Evolutionary conservation across 1,140 invertebrate genomes (phyloP), one percentile per base, ranked within the genome.

Genomic region (Panonychus citri): DNA sequence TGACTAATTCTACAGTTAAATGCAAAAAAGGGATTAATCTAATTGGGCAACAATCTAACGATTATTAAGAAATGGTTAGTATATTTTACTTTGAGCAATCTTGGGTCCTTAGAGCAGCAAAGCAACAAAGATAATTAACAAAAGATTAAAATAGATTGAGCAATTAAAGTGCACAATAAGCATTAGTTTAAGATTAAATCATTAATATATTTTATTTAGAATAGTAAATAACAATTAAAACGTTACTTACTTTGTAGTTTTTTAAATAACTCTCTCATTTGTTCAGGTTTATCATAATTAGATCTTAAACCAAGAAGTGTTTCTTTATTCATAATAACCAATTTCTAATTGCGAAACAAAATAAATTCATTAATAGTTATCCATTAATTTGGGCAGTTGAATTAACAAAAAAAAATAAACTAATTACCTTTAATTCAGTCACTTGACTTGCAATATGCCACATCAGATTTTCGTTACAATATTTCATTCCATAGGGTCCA

Each of bases 371-470:
- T n/a, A n/a, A n/a, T n/a, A n/a, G n/a, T n/a, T n/a, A n/a, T n/a
- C n/a, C 3, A 2, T 26, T 4, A 48, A 25, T 8, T 25, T 39
- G 8, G 24, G n/a, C 40, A 13, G 27, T 55, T 28, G 12, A 21
- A 53, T 21, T 24, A 54, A 19, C 39, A 54, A 15, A 26, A 53
- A 26, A 24, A 12, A 17, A 17, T 57, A 37, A n/a, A n/a, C n/a
- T n/a, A n/a, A n/a, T n/a, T 62, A 73, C 73, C 69, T 93, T 96
- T 4, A 99, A 69, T 68, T 99, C 94, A 63, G 87, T 82, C 10
- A 98, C 89, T 75, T 99, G 94, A 68, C 85, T 89, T 3, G 90
- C 82, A 63, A 96, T 90, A 64, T 96, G 91, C 84, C 89, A 91
- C 85, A 96, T 95, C 3, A 99, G 70, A 25, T 85, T 88, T 73